A percentile compares a stretch with the other conserved stretches of the same genome.
phyloP scores from a whole-genome alignment of 1,140 invertebrate genomes.

The Steinernema khuongi region DNA sequence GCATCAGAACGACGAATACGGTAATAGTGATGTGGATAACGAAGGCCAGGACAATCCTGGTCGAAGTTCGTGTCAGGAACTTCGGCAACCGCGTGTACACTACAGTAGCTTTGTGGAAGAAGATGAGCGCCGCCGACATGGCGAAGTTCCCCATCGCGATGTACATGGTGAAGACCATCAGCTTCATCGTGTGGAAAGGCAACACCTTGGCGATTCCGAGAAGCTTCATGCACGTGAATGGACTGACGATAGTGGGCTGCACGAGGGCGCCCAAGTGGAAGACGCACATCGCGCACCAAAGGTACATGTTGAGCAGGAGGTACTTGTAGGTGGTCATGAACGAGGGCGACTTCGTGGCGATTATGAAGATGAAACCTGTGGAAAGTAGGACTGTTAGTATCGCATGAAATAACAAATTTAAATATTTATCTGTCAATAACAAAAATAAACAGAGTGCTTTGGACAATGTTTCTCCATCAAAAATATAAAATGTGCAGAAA shows the following conservation, averaged over 20 bases:
- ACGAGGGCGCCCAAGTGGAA: neutral
- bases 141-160: neutral
- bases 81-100: neutral
- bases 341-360: neutral
- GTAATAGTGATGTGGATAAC: neutral
- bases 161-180: neutral
- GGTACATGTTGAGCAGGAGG: neutral
- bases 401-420: no score
- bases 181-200: neutral
- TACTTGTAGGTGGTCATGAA: neutral
- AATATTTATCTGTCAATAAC: no score
- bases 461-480: no score
- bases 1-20: neutral
- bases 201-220: neutral
- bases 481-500: no score
- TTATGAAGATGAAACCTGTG: neutral
- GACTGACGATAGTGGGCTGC: neutral
- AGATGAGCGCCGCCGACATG: neutral
- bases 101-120: neutral
- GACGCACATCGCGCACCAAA: neutral
- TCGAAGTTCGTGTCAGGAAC: neutral
- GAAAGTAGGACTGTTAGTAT: no score
- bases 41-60: neutral
- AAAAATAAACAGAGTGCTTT: no score
- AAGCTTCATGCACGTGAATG: neutral